phyloP scores from a whole-genome alignment of 2,888 invertebrate species.

The Theodoxus fluviatilis region DNA sequence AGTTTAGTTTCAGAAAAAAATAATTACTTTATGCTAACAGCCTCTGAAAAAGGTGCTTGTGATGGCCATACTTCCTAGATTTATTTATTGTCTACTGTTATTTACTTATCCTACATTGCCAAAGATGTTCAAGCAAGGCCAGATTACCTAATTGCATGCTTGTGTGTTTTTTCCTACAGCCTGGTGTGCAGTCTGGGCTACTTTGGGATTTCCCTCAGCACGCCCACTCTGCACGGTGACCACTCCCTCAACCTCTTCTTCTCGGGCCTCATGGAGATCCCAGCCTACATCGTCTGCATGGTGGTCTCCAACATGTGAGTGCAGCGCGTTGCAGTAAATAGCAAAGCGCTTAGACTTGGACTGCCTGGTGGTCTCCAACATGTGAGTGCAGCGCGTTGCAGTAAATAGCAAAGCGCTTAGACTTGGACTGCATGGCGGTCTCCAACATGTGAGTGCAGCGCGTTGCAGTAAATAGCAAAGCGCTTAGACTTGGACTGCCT shows the following conservation, averaged over 20 bases:
- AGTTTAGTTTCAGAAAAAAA: too few relatives aligned
- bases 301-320: constrained; percentile 45
- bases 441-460: constrained; percentile 41
- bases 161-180: constrained; percentile 44
- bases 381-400: constrained; percentile 41
- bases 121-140: neutral
- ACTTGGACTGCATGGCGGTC: constrained; percentile 43
- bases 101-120: too few relatives aligned
- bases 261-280: constrained; percentile 52
- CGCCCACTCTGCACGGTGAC: constrained; percentile 50
- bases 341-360: too few relatives aligned
- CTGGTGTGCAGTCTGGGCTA: constrained; percentile 55
- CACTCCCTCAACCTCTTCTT: constrained; percentile 51
- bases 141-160: neutral
- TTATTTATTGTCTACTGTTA: too few relatives aligned
- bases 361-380: constrained; percentile 42
- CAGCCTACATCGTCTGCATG: constrained; percentile 48
- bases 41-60: too few relatives aligned
- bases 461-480: too few relatives aligned
- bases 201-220: constrained; percentile 51
- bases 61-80: too few relatives aligned
- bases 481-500: constrained; percentile 46
- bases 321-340: too few relatives aligned
- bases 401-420: too few relatives aligned
- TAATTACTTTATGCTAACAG: too few relatives aligned